Conservation (phyloP, 2,888 invertebrate genomes). For the Formica aserva region DNA sequence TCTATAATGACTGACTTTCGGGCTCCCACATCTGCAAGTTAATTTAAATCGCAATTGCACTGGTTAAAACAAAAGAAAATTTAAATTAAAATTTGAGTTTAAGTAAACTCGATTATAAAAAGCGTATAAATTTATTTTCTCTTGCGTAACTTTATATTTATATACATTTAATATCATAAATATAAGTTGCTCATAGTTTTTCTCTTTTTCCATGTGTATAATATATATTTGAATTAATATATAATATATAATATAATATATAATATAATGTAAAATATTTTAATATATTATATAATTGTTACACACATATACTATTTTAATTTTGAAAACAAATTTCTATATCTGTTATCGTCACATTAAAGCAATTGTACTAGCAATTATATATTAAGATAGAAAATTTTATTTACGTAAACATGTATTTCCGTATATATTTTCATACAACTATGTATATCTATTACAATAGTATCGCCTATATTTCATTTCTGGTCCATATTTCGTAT, state of each 20-base stretch:
- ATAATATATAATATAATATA: no score
- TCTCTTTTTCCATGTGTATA: background rate
- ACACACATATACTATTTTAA: background rate
- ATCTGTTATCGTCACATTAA: background rate
- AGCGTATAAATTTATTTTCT: background rate
- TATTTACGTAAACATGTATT: background rate
- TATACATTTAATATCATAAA: no score
- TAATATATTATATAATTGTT: background rate
- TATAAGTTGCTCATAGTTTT: background rate
- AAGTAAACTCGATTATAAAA: background rate
- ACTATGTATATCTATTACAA: background rate
- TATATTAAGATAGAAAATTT: background rate
- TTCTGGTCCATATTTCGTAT: background rate
- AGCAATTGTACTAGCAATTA: background rate
- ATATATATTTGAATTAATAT: no score
- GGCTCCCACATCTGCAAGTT: background rate
- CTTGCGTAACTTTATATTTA: no score
- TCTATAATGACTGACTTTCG: background rate
- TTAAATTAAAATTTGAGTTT: background rate
- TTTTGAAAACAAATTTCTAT: slow-evolving; percentile 1
- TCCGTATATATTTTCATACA: background rate
- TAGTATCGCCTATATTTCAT: background rate
- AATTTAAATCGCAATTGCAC: slow-evolving; percentile 3
- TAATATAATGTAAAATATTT: no score
- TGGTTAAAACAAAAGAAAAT: background rate